Percentiles rank a stretch among this genome's conserved stretches.
These are phyloP conservation scores for Serinus canaria DNA, from an alignment of 2,113 vertebrate species.

Conservation along the genomic window DNA sequence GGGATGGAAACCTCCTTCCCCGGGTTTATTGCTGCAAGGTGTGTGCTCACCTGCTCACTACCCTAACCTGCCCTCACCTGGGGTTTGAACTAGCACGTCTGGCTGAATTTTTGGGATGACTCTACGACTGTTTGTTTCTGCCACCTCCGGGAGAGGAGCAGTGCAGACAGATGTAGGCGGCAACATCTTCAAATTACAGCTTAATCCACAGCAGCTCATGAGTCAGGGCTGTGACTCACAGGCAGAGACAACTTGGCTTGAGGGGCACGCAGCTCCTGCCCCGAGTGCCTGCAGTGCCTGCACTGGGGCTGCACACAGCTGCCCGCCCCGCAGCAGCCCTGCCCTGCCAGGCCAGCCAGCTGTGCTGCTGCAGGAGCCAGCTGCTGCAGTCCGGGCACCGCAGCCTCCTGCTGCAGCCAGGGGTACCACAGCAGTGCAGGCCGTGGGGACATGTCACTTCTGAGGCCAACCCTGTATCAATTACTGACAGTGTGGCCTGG, in stretches of 20 bases:
- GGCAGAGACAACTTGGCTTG: background rate
- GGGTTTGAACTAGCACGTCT: background rate
- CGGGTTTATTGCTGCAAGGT: background rate
- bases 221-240: conserved; percentile 46
- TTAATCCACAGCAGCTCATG: background rate
- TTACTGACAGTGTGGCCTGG: background rate
- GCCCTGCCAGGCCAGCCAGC: accelerated
- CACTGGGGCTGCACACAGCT: background rate
- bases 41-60: background rate
- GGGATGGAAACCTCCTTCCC: background rate
- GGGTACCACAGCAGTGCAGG: background rate
- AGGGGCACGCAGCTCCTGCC: background rate
- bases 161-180: background rate
- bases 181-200: conserved; percentile 13
- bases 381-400: accelerated
- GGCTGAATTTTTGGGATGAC: background rate
- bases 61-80: background rate
- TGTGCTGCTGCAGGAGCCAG: background rate
- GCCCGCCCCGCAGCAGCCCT: accelerated
- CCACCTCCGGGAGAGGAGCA: conserved; percentile 42
- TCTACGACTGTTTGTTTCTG: background rate
- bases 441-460: accelerated
- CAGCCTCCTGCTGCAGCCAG: background rate
- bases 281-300: background rate
- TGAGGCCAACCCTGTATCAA: accelerated